Conservation (phyloP, 1,140 invertebrate species). For the Mizuhopecten yessoensis region DNA sequence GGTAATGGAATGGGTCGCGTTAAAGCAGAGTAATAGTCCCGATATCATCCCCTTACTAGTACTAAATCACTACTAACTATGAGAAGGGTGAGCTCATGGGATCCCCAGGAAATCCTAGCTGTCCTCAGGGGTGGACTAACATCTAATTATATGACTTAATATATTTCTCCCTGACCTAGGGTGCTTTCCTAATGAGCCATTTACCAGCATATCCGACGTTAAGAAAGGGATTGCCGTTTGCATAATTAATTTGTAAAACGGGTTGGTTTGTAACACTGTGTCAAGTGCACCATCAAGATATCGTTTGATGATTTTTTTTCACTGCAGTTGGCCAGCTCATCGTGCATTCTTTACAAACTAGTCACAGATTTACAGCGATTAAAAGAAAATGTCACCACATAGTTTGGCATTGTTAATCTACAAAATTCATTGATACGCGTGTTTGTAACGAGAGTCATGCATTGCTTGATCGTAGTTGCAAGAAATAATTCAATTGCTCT, state of each 20-base stretch:
- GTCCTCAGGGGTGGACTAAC: background rate
- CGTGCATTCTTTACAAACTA: background rate
- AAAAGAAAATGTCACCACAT: too few species aligned
- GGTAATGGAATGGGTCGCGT: background rate
- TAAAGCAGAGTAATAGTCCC: background rate
- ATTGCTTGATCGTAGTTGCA: too few species aligned
- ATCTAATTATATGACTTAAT: background rate
- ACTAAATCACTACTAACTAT: slow-evolving; percentile 13
- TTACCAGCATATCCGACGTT: background rate
- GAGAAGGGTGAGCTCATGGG: background rate
- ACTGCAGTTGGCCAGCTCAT: background rate
- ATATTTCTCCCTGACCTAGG: slow-evolving; percentile 21
- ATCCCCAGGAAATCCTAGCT: background rate
- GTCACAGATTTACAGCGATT: background rate
- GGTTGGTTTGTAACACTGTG: background rate
- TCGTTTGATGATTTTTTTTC: background rate
- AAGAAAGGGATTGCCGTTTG: slow-evolving; percentile 22
- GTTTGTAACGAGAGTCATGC: too few species aligned
- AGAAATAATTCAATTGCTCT: too few species aligned
- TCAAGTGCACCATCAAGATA: background rate
- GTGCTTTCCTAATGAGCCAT: slow-evolving; percentile 37
- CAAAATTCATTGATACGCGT: too few species aligned
- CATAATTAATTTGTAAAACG: slow-evolving; percentile 26
- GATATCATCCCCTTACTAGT: background rate
- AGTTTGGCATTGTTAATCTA: too few species aligned